Evolutionary conservation across 2,888 invertebrate species (phyloP), one percentile per base, ranked within the genome.

Genomic region (Pollenia griseotomentosa): DNA sequence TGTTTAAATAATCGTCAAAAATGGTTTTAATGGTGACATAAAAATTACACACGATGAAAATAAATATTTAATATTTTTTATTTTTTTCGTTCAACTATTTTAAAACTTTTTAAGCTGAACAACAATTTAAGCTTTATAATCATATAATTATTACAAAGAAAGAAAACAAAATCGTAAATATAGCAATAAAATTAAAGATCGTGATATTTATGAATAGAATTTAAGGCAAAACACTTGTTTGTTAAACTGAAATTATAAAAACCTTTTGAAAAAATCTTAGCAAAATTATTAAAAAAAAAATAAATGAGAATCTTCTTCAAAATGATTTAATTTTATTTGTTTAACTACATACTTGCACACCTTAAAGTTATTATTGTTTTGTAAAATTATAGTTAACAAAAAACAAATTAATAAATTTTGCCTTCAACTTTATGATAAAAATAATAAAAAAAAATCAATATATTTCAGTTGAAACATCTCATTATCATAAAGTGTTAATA

Each of bases 171-270:
- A 73, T 57, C 11, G 33, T 46, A 66, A 68, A 16, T 40, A n/a
- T 16, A 53, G 61, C 63, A 68, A 82, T 59, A 68, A 82, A 66
- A 82, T 48, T 51, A 19, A 68, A 73, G 59, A 79, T 83, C 86
- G 86, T 86, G 86, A 83, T 83, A 79, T 68, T 78, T 70, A 53
- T 73, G 65, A 66, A 78, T 78, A 80, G 68, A 79, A 57, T 73
- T 85, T 82, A 51, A 85, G 74, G 53, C 59, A 74, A 74, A 86
- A 33, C 78, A 83, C 75, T 77, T 83, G 83, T 53, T 61, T 59
- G 9, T 84, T n/a, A n/a, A 65, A 12, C 42, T 61, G 2, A 71
- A 59, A 61, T 42, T 65, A 48, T 12, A 70, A 68, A 79, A 70
- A 46, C 8, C 46, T 33, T 33, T 33, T 33, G 42, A 61, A n/a